Percentiles rank a stretch among this genome's conserved stretches.
Conservation (phyloP, 1,140 invertebrate species). For the Oscheius sp. region DNA sequence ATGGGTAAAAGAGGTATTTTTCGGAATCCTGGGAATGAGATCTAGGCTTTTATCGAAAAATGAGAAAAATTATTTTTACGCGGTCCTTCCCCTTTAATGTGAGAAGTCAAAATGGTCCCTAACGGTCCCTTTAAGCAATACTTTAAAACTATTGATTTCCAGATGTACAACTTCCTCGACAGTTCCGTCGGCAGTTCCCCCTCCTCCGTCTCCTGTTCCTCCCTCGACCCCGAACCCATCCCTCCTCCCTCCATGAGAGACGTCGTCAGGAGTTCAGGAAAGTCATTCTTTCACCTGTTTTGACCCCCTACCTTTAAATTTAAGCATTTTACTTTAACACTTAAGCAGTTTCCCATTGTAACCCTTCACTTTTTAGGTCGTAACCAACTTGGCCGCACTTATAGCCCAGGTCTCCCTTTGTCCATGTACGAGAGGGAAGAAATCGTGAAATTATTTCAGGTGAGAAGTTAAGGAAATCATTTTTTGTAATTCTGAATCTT, state of each 20-base stretch:
- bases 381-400: slow-evolving; percentile 57
- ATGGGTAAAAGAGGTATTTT: too few relatives aligned
- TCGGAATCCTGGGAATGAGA: too few relatives aligned
- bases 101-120: too few relatives aligned
- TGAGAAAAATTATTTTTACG: too few relatives aligned
- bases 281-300: background rate
- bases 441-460: slow-evolving; percentile 52
- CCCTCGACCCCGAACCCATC: slow-evolving; percentile 19
- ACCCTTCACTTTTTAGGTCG: slow-evolving; percentile 42
- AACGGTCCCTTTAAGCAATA: slow-evolving; percentile 9
- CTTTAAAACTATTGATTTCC: background rate
- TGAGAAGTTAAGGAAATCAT: background rate
- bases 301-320: background rate
- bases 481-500: too few relatives aligned
- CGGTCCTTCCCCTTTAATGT: too few relatives aligned
- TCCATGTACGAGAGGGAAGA: slow-evolving; percentile 55
- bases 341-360: background rate
- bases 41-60: too few relatives aligned
- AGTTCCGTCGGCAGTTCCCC: slow-evolving; percentile 19
- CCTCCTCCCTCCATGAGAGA: slow-evolving; percentile 12
- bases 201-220: slow-evolving; percentile 26
- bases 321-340: background rate
- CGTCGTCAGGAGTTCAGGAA: slow-evolving; percentile 38
- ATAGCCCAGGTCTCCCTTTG: slow-evolving; percentile 53
- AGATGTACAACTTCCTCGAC: slow-evolving; percentile 14